phyloP scores from a whole-genome alignment of 2,888 invertebrate genomes.

The Pristionchus maxplancki region DNA sequence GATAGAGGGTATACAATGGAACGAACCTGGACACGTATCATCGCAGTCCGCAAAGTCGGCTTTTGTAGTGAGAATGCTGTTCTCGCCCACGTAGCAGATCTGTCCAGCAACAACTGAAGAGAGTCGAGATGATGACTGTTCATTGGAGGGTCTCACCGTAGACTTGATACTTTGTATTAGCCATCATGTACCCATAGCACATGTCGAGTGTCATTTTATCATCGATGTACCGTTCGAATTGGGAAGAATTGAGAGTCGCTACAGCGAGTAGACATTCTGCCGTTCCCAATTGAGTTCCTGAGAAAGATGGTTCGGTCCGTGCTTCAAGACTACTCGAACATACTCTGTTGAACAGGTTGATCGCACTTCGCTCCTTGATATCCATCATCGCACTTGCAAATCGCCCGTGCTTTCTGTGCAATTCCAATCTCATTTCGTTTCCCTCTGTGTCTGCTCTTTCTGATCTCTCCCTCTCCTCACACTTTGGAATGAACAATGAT shows the following conservation, averaged over 20 bases:
- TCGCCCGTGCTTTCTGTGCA: not conserved
- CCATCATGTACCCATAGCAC: not conserved
- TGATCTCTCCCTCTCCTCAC: not conserved
- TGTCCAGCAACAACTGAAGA: not conserved
- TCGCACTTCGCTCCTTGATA: slow-evolving; percentile 14
- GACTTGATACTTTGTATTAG: not conserved
- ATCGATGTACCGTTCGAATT: not conserved
- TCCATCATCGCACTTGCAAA: not conserved
- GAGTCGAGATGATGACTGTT: not conserved
- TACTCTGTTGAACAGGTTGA: not conserved
- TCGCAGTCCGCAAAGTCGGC: not conserved
- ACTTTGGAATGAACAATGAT: not conserved
- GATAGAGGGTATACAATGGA: not conserved
- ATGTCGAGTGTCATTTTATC: not conserved
- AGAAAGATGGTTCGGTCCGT: not conserved
- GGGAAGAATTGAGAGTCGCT: not conserved
- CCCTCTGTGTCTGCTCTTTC: not conserved
- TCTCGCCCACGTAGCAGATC: not conserved
- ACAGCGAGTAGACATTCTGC: not conserved
- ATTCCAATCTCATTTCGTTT: not conserved
- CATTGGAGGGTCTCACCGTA: not conserved
- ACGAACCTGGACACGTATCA: not conserved
- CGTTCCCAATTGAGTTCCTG: not conserved
- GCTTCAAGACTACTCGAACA: not conserved
- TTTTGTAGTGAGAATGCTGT: not conserved